Conservation (phyloP, 2,888 invertebrate species). For the Euplagia quadripunctaria region DNA sequence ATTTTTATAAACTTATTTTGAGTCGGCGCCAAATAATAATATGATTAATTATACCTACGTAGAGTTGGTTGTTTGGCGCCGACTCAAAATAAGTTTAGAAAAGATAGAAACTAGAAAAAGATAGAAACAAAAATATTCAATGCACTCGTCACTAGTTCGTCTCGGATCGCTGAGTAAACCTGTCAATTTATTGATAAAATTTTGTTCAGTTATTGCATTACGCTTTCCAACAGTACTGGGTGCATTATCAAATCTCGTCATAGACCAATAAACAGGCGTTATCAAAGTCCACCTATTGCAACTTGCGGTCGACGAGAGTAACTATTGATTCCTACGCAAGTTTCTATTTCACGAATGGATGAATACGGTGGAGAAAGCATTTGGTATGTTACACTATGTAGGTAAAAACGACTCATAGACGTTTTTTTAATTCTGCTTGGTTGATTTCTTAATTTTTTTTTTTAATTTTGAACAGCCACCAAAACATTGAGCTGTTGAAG, state of each 20-base stretch:
- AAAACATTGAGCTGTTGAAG: too few species aligned
- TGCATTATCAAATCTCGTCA: slow-evolving; percentile 51
- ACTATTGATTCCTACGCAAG: slow-evolving; percentile 30
- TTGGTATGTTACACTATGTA: slow-evolving; percentile 37
- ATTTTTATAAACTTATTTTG: too few species aligned
- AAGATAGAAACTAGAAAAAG: not conserved
- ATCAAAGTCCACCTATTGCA: slow-evolving; percentile 42
- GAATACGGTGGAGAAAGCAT: slow-evolving; percentile 75
- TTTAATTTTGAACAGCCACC: too few species aligned
- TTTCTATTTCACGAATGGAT: slow-evolving; percentile 79
- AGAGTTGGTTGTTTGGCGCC: too few species aligned
- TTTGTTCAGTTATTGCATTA: slow-evolving; percentile 24
- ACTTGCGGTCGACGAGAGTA: slow-evolving; percentile 17
- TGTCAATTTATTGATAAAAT: slow-evolving; percentile 10
- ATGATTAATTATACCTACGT: too few species aligned
- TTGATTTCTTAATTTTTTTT: not conserved
- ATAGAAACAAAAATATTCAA: not conserved
- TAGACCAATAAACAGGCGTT: slow-evolving; percentile 45
- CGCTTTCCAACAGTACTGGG: slow-evolving; percentile 36
- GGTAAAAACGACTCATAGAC: slow-evolving; percentile 31
- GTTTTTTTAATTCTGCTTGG: slow-evolving; percentile 50
- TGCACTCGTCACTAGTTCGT: not conserved
- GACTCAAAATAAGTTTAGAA: too few species aligned
- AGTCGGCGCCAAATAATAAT: too few species aligned
- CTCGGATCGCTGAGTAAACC: slow-evolving; percentile 4